phyloP scores from a whole-genome alignment of 2,888 invertebrate genomes.

The Morpho achilles region DNA sequence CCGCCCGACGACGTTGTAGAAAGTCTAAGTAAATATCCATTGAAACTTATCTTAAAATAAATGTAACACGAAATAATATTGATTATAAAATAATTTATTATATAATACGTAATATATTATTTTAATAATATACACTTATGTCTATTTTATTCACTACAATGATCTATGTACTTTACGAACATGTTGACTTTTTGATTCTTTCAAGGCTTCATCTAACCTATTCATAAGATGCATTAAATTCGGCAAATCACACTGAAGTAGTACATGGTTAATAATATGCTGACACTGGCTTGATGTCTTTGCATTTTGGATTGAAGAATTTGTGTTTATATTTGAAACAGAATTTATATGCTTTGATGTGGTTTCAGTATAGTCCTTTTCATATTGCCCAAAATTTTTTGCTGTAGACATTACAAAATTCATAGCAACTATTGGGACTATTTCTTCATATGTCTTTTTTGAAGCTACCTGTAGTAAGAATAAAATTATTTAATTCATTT shows the following conservation, averaged over 20 bases:
- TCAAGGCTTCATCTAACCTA: slow-evolving; percentile 75
- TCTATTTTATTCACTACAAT: slow-evolving; percentile 38
- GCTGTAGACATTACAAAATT: slow-evolving; percentile 58
- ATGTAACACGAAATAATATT: background rate
- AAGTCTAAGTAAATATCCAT: too few species aligned
- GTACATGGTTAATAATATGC: slow-evolving; percentile 54
- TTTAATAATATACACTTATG: background rate
- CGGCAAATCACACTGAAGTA: slow-evolving; percentile 76
- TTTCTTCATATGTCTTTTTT: slow-evolving; percentile 43
- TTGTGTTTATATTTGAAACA: slow-evolving; percentile 37
- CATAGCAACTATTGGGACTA: slow-evolving; percentile 60
- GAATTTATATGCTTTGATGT: slow-evolving; percentile 5
- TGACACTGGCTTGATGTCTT: slow-evolving; percentile 67
- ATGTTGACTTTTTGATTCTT: slow-evolving; percentile 79
- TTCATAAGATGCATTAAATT: slow-evolving; percentile 75
- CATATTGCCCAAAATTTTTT: slow-evolving; percentile 48
- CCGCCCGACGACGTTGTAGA: too few species aligned
- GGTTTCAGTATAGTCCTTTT: slow-evolving; percentile 25
- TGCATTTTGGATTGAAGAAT: slow-evolving; percentile 53
- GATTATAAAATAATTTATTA: background rate
- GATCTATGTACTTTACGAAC: slow-evolving; percentile 74
- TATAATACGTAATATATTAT: background rate
- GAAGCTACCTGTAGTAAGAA: slow-evolving; percentile 54
- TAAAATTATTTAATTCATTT: background rate
- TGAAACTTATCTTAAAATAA: too few species aligned